Conservation (phyloP, 2,797 vertebrate genomes). For the Urophycis tenuis region DNA sequence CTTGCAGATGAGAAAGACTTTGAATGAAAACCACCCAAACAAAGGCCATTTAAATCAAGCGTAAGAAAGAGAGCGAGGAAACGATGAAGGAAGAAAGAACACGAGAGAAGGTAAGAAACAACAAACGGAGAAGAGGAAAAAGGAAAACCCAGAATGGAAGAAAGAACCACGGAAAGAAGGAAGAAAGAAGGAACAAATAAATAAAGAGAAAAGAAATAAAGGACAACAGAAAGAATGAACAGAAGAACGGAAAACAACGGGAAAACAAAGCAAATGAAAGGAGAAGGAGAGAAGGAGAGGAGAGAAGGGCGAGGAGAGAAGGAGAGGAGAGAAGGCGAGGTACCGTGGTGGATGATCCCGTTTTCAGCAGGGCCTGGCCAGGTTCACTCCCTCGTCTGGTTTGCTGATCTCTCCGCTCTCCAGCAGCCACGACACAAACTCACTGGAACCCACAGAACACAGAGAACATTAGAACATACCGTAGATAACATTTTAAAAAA, state of each 20-base stretch:
- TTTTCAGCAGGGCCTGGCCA: slow-evolving; percentile 97
- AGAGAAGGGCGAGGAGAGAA: background rate
- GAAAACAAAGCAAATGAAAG: background rate
- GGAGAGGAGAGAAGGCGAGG: slow-evolving; percentile 28
- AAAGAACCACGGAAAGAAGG: background rate
- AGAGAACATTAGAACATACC: slow-evolving; percentile 13
- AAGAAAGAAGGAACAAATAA: background rate
- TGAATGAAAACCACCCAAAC: background rate
- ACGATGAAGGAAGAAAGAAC: background rate
- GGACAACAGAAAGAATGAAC: background rate
- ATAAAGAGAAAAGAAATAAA: background rate
- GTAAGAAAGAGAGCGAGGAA: background rate
- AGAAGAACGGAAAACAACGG: background rate
- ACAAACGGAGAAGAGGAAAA: background rate
- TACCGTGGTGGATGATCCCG: slow-evolving; percentile 97
- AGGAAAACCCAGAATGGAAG: background rate
- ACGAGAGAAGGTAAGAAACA: background rate
- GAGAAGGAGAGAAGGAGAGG: background rate
- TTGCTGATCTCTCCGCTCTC: slow-evolving; percentile 97
- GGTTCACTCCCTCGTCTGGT: slow-evolving; percentile 92
- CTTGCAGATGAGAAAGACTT: background rate
- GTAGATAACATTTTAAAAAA: no score
- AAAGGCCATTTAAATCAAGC: background rate
- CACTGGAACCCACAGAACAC: slow-evolving; percentile 69
- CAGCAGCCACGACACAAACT: slow-evolving; percentile 95